Evolutionary conservation across 1,140 invertebrate genomes (phyloP), one percentile per base, ranked within the genome.

Genomic region (Dreissena rostriformis): DNA sequence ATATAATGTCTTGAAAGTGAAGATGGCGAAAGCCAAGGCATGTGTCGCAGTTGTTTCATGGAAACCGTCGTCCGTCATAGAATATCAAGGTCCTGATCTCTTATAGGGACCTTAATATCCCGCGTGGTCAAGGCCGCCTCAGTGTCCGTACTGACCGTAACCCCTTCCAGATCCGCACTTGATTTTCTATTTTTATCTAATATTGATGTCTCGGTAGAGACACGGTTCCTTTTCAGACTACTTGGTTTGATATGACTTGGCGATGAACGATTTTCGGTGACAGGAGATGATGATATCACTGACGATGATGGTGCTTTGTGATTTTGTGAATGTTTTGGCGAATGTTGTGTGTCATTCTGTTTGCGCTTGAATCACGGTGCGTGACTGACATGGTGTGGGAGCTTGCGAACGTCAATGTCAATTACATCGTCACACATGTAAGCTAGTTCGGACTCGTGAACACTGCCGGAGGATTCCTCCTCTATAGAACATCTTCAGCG

Each of bases 81-180:
- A 51, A 92, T 91, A 72, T 92, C 91, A n/a, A 92, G 67, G 74
- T 92, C 91, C 75, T 87, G 84, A 39, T 92, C 91, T 71, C 90
- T 91, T 28, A 91, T 85, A 68, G 87, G 90, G 39, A 88, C 79
- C 26, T 86, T 74, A 39, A 91, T 90, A 73, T 91, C 89, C 66
- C 89, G 82, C 53, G 66, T 78, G 0, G 81, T 70, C 19, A 87
- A n/a, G 28, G 87, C 73, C 19, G 51, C 28, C 15, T 82, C 66
- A 26, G 14, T 61, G 15, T 68, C 39, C 28, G 55, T 53, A 73
- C 15, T 82, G 19, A 55, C 22, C 51, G 29, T 76, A 29, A 28
- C 63, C 39, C 22, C 65, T 66, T 53, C 52, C 70, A 24, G 79
- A 55, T 22, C 68, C 22, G 12, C 17, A n/a, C 57, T 11, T n/a